Percentiles rank a stretch among this genome's conserved stretches.
phyloP scores from a whole-genome alignment of 2,888 invertebrate species.

The Abrostola tripartita region DNA sequence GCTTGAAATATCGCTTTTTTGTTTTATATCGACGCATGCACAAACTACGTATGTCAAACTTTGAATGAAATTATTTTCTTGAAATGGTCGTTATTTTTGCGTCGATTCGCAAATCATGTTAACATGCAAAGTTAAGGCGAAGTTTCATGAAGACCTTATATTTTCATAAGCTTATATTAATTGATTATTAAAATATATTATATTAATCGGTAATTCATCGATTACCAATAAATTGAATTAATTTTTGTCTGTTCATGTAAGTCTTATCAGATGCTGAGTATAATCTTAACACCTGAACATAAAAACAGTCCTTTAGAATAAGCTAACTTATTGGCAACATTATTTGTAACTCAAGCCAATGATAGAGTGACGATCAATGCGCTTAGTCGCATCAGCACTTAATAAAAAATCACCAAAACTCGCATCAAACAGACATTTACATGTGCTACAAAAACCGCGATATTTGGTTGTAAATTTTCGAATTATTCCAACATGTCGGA shows the following conservation, averaged over 20 bases:
- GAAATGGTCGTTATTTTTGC: constrained; percentile 34
- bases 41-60: constrained; percentile 37
- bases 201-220: too few species aligned
- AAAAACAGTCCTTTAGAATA: too few species aligned
- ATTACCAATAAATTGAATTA: too few species aligned
- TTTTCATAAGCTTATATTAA: too few species aligned
- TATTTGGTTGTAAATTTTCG: constrained; percentile 63
- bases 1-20: constrained; percentile 53
- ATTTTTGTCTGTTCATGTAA: too few species aligned
- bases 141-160: too few species aligned
- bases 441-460: constrained; percentile 19
- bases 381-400: neutral
- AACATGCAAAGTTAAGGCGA: neutral
- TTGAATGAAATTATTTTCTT: constrained; percentile 38
- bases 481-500: constrained; percentile 65
- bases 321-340: too few species aligned
- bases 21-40: constrained; percentile 45
- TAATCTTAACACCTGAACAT: too few species aligned
- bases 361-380: neutral
- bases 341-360: neutral
- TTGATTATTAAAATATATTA: too few species aligned
- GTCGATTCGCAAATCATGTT: neutral
- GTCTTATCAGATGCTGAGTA: too few species aligned
- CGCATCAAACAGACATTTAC: constrained; percentile 37
- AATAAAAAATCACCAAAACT: constrained; percentile 10